phyloP scores from a whole-genome alignment of 2,797 vertebrate species.

The Nothura maculosa region DNA sequence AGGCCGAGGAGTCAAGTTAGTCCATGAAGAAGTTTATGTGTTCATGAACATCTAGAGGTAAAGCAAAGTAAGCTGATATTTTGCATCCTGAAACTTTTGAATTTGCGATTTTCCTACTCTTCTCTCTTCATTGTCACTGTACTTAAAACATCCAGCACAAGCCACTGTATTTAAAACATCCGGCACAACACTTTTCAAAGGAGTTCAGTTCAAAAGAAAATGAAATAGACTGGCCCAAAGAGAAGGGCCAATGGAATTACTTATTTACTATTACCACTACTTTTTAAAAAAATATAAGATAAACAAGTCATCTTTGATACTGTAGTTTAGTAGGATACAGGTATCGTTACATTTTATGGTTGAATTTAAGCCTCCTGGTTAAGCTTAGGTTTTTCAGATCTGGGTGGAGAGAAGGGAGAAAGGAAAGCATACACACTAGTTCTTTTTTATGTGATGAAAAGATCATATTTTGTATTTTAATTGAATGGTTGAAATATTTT shows the following conservation, averaged over 20 bases:
- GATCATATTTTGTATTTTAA: not conserved
- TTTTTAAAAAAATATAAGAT: slow-evolving; percentile 20
- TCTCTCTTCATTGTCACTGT: not conserved
- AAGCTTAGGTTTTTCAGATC: not conserved
- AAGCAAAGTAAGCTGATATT: not conserved
- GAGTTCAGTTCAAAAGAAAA: not conserved
- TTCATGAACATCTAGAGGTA: not conserved
- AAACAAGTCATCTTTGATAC: not conserved
- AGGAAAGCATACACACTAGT: too few species aligned
- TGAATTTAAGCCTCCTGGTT: not conserved
- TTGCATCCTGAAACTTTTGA: not conserved
- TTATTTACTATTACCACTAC: not conserved
- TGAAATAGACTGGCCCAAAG: not conserved
- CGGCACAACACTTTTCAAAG: not conserved
- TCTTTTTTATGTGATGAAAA: not conserved
- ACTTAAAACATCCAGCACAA: slow-evolving; percentile 5
- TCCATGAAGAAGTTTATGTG: not conserved
- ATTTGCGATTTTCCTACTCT: not conserved
- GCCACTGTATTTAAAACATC: not conserved
- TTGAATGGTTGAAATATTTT: not conserved
- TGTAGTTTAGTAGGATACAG: not conserved
- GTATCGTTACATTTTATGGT: not conserved
- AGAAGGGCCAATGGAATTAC: not conserved
- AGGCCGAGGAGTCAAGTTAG: not conserved
- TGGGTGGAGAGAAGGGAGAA: not conserved